These are phyloP conservation scores for Hyles vespertilio DNA, from an alignment of 1,140 invertebrate species.

Conservation along the genomic window DNA sequence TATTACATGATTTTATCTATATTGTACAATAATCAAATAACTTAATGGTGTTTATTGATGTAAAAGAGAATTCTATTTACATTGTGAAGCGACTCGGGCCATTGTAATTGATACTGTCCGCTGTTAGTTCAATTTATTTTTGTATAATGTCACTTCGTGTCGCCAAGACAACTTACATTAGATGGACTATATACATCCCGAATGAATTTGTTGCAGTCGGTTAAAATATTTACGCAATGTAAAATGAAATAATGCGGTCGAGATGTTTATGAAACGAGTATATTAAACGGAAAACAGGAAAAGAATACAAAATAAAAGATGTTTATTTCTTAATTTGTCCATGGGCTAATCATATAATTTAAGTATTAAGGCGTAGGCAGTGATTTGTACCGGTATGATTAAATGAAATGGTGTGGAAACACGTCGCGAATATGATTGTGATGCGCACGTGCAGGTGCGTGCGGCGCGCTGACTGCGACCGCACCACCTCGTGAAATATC, in stretches of 20 bases:
- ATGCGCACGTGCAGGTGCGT: constrained; percentile 21
- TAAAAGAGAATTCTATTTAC: constrained; percentile 13
- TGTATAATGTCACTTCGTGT: constrained; percentile 20
- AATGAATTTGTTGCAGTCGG: too few species aligned
- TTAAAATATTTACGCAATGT: too few species aligned
- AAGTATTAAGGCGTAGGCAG: constrained; percentile 11
- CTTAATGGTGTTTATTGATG: constrained; percentile 32
- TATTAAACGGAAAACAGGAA: too few species aligned
- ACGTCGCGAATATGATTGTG: constrained; percentile 10
- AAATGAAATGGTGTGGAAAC: constrained; percentile 31
- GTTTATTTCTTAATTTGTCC: constrained; percentile 4
- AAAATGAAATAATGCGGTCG: too few species aligned
- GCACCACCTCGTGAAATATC: constrained; percentile 31
- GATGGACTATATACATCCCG: too few species aligned
- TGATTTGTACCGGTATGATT: constrained; percentile 34
- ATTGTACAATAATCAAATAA: constrained; percentile 33
- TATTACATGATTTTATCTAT: constrained; percentile 41
- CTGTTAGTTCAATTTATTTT: constrained; percentile 22
- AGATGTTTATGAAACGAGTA: too few species aligned
- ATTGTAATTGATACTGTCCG: constrained; percentile 30
- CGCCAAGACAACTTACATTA: not conserved
- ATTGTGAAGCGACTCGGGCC: constrained; percentile 27
- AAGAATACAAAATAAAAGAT: not conserved
- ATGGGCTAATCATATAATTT: not conserved
- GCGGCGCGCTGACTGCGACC: not conserved